These are phyloP conservation scores for Heliconius congener DNA, from an alignment of 1,140 invertebrate genomes.

Conservation along the genomic window DNA sequence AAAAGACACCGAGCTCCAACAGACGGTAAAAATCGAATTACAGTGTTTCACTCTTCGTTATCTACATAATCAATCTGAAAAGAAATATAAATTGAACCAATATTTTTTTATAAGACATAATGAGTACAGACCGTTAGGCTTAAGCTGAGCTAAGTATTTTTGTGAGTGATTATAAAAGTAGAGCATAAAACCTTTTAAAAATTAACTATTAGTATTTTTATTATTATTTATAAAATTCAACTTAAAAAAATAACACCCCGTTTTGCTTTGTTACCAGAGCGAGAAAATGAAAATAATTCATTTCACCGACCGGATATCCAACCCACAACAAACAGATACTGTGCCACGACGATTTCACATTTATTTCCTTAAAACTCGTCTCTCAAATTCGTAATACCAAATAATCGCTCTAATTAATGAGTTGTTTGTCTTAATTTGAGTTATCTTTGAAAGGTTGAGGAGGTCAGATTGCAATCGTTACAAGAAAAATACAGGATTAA, in stretches of 20 bases:
- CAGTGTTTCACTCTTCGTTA: background rate
- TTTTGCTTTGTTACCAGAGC: background rate
- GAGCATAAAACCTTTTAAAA: no score
- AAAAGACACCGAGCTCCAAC: background rate
- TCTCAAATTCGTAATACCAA: background rate
- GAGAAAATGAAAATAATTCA: background rate
- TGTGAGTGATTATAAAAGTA: no score
- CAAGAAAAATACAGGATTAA: slow-evolving; percentile 1
- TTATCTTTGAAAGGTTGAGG: slow-evolving; percentile 1
- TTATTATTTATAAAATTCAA: no score
- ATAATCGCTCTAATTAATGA: background rate
- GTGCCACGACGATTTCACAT: background rate
- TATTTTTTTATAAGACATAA: background rate
- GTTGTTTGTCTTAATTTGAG: slow-evolving; percentile 10
- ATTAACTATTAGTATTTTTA: no score
- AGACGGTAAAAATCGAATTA: background rate
- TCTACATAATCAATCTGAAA: background rate
- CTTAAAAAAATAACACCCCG: no score
- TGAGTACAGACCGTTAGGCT: background rate
- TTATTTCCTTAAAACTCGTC: background rate
- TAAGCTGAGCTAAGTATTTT: no score
- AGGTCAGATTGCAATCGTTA: slow-evolving; percentile 1
- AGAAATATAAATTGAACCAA: slow-evolving; percentile 4
- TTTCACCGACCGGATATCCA: background rate
- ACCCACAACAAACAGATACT: background rate